These are phyloP conservation scores for Brachionus asplanchnoidis DNA, from an alignment of 1,140 invertebrate species.

Conservation along the genomic window DNA sequence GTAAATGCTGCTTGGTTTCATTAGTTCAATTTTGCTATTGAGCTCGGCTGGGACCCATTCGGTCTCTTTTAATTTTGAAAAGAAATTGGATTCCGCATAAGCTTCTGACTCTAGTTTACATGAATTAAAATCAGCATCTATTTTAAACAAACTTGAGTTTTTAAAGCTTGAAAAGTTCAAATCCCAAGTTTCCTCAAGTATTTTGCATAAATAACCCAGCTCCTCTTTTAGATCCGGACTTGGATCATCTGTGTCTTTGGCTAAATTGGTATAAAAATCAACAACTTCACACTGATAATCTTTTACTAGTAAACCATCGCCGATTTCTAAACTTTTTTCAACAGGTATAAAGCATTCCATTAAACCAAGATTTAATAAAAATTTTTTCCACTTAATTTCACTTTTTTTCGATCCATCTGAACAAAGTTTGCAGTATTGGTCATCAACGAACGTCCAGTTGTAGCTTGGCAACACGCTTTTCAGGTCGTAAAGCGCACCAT, in stretches of 20 bases:
- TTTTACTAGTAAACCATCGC: neutral
- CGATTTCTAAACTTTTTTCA: neutral
- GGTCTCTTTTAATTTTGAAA: neutral
- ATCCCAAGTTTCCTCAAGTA: slow-evolving; percentile 24
- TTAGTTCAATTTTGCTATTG: neutral
- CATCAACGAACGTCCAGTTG: neutral
- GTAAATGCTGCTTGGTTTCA: neutral
- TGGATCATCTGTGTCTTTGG: neutral
- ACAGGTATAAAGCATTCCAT: neutral
- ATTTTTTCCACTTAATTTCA: neutral
- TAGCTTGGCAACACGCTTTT: neutral
- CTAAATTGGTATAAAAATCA: neutral
- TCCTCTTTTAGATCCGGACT: neutral
- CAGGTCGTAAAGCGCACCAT: neutral
- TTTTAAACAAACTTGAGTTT: neutral
- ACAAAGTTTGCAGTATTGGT: neutral
- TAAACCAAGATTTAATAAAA: neutral
- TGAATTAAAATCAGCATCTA: neutral
- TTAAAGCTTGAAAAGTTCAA: neutral
- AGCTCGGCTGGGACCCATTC: neutral
- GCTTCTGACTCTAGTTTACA: neutral
- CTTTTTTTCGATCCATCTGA: neutral
- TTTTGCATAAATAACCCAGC: neutral
- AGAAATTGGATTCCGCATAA: neutral
- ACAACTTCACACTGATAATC: neutral